phyloP scores from a whole-genome alignment of 1,140 invertebrate species.

The Drosophila repleta region DNA sequence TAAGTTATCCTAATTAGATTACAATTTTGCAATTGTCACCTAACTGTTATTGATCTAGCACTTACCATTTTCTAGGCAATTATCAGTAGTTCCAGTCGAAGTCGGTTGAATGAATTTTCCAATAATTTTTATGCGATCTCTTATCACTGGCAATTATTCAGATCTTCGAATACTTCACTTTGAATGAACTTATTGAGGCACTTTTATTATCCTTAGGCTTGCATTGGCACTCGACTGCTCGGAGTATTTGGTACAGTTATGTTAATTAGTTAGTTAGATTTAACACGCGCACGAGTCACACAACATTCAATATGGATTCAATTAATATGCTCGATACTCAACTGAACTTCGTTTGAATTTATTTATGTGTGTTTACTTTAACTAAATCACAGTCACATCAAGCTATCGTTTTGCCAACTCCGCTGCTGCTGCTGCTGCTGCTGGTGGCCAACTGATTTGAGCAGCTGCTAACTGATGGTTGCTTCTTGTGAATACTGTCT shows the following conservation, averaged over 20 bases:
- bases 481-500: conserved; percentile 16
- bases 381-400: conserved; percentile 46
- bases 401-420: conserved; percentile 34
- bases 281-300: conserved; percentile 39
- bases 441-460: conserved; percentile 32
- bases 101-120: conserved; percentile 17
- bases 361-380: conserved; percentile 24
- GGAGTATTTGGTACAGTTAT: conserved; percentile 22
- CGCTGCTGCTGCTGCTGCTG: conserved; percentile 39
- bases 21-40: background rate
- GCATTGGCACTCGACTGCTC: conserved; percentile 37
- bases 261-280: conserved; percentile 15
- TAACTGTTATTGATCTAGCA: background rate
- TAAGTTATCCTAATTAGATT: background rate
- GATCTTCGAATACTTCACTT: conserved; percentile 43
- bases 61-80: conserved; percentile 60
- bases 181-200: conserved; percentile 17
- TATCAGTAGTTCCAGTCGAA: conserved; percentile 2
- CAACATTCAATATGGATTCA: conserved; percentile 21
- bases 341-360: conserved; percentile 17
- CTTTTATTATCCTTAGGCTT: conserved; percentile 38
- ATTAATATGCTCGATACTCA: conserved; percentile 16
- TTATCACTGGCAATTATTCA: conserved; percentile 17
- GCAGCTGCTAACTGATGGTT: conserved; percentile 29
- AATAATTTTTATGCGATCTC: background rate